Percentiles rank a stretch among this genome's conserved stretches.
Evolutionary conservation across 1,140 invertebrate genomes (phyloP).

Genomic region (Eueides isabella): DNA sequence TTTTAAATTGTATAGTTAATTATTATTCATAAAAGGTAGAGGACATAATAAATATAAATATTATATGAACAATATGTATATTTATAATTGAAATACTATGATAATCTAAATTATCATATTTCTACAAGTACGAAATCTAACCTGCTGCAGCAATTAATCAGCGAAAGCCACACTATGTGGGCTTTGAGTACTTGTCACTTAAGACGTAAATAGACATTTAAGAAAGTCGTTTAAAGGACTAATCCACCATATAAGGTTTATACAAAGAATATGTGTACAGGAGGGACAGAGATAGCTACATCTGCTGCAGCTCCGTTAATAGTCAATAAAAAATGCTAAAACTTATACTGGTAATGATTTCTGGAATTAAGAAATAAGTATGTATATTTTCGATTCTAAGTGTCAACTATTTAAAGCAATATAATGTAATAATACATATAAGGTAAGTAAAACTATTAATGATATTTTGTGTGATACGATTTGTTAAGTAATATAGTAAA

Average conservation of each 20-base stretch:
- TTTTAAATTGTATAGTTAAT: background rate
- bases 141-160: slow-evolving; percentile 32
- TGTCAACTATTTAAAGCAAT: background rate
- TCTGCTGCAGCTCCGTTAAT: background rate
- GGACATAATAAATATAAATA: background rate
- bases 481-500: no score
- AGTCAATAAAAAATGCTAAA: background rate
- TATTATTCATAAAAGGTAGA: background rate
- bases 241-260: slow-evolving; percentile 34
- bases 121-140: background rate
- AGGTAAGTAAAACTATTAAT: background rate
- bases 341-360: background rate
- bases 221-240: slow-evolving; percentile 43
- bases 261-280: slow-evolving; percentile 30
- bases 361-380: background rate
- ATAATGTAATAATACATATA: background rate
- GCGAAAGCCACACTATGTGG: slow-evolving; percentile 36
- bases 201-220: slow-evolving; percentile 44
- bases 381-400: background rate
- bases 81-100: background rate
- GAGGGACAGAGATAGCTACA: slow-evolving; percentile 10
- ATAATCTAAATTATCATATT: background rate
- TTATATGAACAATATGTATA: background rate
- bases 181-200: slow-evolving; percentile 32
- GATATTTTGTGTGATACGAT: no score